Conservation (phyloP, 1,140 invertebrate species). For the Drosophila sturtevanti region DNA sequence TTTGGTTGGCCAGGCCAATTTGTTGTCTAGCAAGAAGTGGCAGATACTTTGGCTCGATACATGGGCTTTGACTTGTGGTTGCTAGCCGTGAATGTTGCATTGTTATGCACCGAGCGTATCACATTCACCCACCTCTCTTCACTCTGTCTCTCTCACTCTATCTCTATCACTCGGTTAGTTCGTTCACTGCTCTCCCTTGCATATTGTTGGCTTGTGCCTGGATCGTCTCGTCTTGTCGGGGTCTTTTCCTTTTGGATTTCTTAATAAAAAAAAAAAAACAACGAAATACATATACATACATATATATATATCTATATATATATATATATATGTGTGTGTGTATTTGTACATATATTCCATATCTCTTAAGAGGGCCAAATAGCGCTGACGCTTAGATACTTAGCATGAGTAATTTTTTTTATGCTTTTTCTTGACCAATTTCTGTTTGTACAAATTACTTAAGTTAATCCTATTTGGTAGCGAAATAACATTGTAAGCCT, state of each 20-base stretch:
- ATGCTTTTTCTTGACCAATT: background rate
- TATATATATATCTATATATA: background rate
- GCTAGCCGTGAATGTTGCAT: conserved; percentile 40
- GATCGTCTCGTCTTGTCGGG: conserved; percentile 12
- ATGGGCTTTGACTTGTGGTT: conserved; percentile 32
- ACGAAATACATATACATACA: too few relatives aligned
- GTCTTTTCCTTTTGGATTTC: conserved; percentile 54
- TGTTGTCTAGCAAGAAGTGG: conserved; percentile 17
- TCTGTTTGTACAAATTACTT: background rate
- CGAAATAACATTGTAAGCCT: too few relatives aligned
- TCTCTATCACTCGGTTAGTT: too few relatives aligned
- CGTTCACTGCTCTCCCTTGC: too few relatives aligned
- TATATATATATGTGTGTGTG: too few relatives aligned
- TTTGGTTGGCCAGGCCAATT: conserved; percentile 22
- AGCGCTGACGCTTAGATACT: background rate
- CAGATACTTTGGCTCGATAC: conserved; percentile 34
- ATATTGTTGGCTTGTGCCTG: conserved; percentile 54
- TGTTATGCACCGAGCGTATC: conserved; percentile 69
- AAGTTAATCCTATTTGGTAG: background rate
- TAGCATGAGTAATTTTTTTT: background rate
- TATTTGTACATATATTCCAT: too few relatives aligned
- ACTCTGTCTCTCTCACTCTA: background rate
- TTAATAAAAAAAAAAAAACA: conserved; percentile 65
- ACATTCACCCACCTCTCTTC: conserved; percentile 20
- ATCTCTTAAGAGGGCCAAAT: background rate